phyloP scores from a whole-genome alignment of 2,797 vertebrate species.

The Cyprinodon diabolis region DNA sequence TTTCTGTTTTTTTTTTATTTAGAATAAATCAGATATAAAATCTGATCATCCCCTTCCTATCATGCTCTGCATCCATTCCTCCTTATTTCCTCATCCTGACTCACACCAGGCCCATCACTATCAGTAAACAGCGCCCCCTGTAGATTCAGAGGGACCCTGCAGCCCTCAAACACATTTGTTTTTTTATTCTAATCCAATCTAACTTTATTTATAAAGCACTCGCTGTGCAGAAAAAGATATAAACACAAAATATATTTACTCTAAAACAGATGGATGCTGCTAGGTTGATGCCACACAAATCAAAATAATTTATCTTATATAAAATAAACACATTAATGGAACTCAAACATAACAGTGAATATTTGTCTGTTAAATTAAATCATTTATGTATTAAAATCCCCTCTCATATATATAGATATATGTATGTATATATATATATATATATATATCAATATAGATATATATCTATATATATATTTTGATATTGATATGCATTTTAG shows the following conservation, averaged over 20 bases:
- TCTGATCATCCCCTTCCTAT: constrained; percentile 32
- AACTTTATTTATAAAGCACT: too few species aligned
- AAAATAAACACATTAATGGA: background rate
- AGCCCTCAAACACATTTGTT: constrained; percentile 17
- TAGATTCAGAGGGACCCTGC: constrained; percentile 50
- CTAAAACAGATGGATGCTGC: background rate
- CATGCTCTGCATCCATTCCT: constrained; percentile 32
- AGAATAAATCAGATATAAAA: constrained; percentile 28
- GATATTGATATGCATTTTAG: too few species aligned
- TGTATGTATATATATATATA: too few species aligned
- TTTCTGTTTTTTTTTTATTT: constrained; percentile 10
- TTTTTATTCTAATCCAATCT: background rate
- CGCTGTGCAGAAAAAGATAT: too few species aligned
- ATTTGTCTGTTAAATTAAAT: background rate
- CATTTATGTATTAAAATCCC: too few species aligned
- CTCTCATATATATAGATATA: too few species aligned
- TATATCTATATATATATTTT: too few species aligned
- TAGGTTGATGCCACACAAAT: background rate
- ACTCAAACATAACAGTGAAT: background rate
- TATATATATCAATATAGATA: too few species aligned
- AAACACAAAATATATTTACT: background rate
- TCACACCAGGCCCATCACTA: constrained; percentile 41
- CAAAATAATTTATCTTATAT: background rate
- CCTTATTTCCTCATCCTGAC: constrained; percentile 14
- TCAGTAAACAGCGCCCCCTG: constrained; percentile 72